These are phyloP conservation scores for Idaea dimidiata DNA, from an alignment of 2,888 invertebrate species.

Conservation along the genomic window DNA sequence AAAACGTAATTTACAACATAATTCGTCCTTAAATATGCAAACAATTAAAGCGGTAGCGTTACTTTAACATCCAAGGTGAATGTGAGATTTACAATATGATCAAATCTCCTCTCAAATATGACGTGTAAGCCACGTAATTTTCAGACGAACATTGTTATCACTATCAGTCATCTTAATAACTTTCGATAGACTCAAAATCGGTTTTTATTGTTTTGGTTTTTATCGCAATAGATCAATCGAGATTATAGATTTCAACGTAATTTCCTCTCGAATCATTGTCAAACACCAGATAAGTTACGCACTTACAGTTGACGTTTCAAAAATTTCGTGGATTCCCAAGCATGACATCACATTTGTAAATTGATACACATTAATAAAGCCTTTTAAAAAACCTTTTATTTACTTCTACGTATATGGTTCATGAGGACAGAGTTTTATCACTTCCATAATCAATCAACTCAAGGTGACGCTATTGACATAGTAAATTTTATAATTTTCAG, in stretches of 20 bases:
- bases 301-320: slow-evolving; percentile 8
- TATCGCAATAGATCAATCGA: slow-evolving; percentile 15
- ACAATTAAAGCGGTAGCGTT: slow-evolving; percentile 16
- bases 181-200: slow-evolving; percentile 22
- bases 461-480: slow-evolving; percentile 31
- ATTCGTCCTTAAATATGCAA: slow-evolving; percentile 13
- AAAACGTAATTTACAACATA: slow-evolving; percentile 3
- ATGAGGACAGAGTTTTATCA: slow-evolving; percentile 41
- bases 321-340: neutral
- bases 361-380: slow-evolving; percentile 10
- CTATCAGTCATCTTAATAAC: slow-evolving; percentile 24
- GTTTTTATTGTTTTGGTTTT: slow-evolving; percentile 26
- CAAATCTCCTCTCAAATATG: slow-evolving; percentile 18
- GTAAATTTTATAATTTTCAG: slow-evolving; percentile 22
- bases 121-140: slow-evolving; percentile 14
- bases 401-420: slow-evolving; percentile 30
- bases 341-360: slow-evolving; percentile 11
- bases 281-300: slow-evolving; percentile 15
- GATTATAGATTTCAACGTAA: neutral
- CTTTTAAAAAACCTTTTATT: slow-evolving; percentile 16
- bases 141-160: slow-evolving; percentile 17
- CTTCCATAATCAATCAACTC: slow-evolving; percentile 40
- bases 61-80: slow-evolving; percentile 19
- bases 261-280: slow-evolving; percentile 18
- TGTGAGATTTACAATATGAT: slow-evolving; percentile 20